Evolutionary conservation across 2,113 vertebrate species (phyloP), one percentile per base, ranked within the genome.

Genomic region (Scolopax mira): DNA sequence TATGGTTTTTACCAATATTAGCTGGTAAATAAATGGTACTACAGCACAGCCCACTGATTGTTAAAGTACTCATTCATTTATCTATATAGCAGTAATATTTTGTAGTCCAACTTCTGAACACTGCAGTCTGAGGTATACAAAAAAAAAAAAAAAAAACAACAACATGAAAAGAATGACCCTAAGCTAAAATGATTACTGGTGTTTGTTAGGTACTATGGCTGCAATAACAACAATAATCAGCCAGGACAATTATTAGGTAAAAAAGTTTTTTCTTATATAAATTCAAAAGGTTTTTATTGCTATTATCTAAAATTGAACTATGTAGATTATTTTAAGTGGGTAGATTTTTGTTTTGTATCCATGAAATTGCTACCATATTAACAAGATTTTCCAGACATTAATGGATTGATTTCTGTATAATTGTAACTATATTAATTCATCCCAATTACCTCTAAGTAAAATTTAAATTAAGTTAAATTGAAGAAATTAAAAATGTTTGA

Each of bases 391-490:
- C 97, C 91, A 97, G 97, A 96, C 97, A 94, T 96, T 98, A 98
- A 98, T 98, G 95, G 97, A 98, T 97, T 97, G 97, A 98, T 98
- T 98, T 98, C 77, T 82, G 94, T 96, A 96, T 97, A 98, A 98
- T 97, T 98, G 98, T 97, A 97, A 97, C 97, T 97, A 94, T 97
- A 98, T 98, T 98, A 98, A 98, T 98, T 98, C 97, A 98, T 97
- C 95, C 97, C 97, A 98, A 98, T 98, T 98, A 98, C 97, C 95
- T 98, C 97, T 97, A 97, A 97, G 97, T 98, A 98, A 98, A 98
- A 98, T 98, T 98, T 97, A 98, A 98, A 98, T 98, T 96, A 98
- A 97, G 96, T 97, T 97, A 98, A 98, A 98, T 98, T 97, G 97
- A 89, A 98, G 97, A 98, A 98, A 98, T 98, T 97, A 98, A 97